phyloP scores from a whole-genome alignment of 1,140 invertebrate species.

The Ceratosolen solmsi region DNA sequence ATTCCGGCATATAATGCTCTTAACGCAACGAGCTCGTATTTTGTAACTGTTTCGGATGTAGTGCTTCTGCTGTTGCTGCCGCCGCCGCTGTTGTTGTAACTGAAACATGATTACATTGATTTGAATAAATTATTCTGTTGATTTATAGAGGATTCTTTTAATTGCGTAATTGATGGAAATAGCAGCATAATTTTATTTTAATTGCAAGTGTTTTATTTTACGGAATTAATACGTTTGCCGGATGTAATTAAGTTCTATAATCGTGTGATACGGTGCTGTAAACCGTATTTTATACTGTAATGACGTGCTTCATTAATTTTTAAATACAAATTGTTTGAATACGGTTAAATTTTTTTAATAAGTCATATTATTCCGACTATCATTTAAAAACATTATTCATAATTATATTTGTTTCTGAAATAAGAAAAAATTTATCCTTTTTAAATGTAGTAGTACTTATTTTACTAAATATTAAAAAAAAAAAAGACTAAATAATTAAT shows the following conservation, averaged over 20 bases:
- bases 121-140: background rate
- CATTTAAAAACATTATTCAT: too few species aligned
- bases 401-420: too few species aligned
- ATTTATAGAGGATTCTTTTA: background rate
- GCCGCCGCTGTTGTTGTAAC: background rate
- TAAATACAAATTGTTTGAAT: background rate
- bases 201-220: background rate
- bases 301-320: background rate
- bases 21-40: background rate
- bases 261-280: background rate
- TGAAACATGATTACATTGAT: background rate
- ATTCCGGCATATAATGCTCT: background rate
- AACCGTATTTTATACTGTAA: conserved; percentile 19
- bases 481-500: too few species aligned
- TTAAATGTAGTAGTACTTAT: too few species aligned
- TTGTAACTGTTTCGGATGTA: background rate
- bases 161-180: conserved; percentile 10
- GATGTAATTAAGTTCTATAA: conserved; percentile 1
- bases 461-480: too few species aligned
- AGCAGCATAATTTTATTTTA: background rate
- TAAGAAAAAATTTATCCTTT: too few species aligned
- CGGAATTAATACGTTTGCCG: conserved; percentile 19
- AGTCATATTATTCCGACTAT: too few species aligned
- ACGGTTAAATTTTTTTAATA: too few species aligned
- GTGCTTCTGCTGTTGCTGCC: background rate